These are phyloP conservation scores for Timema cristinae DNA, from an alignment of 2,888 invertebrate genomes.

Conservation along the genomic window DNA sequence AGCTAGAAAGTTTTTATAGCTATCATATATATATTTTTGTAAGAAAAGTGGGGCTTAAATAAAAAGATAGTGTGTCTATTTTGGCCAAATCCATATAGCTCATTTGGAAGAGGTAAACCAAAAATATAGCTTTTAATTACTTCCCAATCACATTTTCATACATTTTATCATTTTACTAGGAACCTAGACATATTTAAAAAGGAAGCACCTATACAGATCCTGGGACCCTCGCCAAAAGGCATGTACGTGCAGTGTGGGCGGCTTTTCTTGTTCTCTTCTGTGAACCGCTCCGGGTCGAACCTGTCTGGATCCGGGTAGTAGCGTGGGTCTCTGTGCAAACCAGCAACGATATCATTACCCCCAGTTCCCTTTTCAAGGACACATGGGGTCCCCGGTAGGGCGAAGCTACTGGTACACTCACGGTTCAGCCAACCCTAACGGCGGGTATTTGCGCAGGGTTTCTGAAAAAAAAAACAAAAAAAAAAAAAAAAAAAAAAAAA, in stretches of 20 bases:
- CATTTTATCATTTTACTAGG: not conserved
- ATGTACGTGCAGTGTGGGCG: constrained; percentile 30
- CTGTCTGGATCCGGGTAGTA: constrained; percentile 38
- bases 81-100: too few species aligned
- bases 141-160: too few species aligned
- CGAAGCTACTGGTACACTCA: constrained; percentile 29
- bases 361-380: constrained; percentile 37
- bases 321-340: constrained; percentile 36
- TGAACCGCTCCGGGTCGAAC: constrained; percentile 39
- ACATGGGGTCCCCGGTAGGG: constrained; percentile 36
- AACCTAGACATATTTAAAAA: not conserved
- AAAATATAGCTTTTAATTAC: too few species aligned
- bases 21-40: too few species aligned
- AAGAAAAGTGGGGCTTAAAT: too few species aligned
- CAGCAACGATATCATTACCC: constrained; percentile 31
- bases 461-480: too few species aligned
- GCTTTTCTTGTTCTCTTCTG: constrained; percentile 31
- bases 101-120: too few species aligned
- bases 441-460: constrained; percentile 37
- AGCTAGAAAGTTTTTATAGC: too few species aligned
- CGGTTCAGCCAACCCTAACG: constrained; percentile 30
- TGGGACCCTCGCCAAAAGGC: constrained; percentile 26
- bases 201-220: constrained; percentile 24
- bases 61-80: too few species aligned
- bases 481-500: too few species aligned